phyloP scores from a whole-genome alignment of 2,888 invertebrate species.

The Magallana nippona region DNA sequence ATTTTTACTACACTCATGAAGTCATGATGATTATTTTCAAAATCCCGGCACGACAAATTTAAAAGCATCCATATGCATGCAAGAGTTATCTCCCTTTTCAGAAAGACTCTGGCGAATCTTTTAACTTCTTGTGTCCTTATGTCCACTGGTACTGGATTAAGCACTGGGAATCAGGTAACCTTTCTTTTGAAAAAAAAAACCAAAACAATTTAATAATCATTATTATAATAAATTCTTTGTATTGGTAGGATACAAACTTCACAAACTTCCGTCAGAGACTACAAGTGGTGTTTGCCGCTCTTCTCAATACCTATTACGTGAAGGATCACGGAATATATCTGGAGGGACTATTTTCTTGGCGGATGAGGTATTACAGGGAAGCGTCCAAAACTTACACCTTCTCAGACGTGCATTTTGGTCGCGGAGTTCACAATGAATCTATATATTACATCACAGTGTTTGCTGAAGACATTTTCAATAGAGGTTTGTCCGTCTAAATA shows the following conservation, averaged over 20 bases:
- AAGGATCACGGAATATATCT: neutral
- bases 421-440: neutral
- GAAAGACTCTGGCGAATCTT: too few species aligned
- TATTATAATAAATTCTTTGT: neutral
- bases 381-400: neutral
- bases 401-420: conserved; percentile 1
- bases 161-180: too few species aligned
- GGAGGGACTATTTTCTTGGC: neutral
- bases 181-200: neutral
- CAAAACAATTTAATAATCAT: neutral
- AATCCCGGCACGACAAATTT: too few species aligned
- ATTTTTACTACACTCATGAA: too few species aligned
- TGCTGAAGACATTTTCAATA: conserved; percentile 19
- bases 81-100: too few species aligned
- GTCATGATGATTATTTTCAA: too few species aligned
- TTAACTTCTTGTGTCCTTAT: too few species aligned
- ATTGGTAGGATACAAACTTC: neutral
- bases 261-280: neutral
- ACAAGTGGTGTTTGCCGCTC: neutral
- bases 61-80: too few species aligned
- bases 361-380: conserved; percentile 3
- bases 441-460: conserved; percentile 1
- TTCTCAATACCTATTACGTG: conserved; percentile 16
- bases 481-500: neutral
- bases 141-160: too few species aligned